Base-by-base conservation (phyloP, 2,888 invertebrate species). In the Ariolimax columbianus region DNA sequence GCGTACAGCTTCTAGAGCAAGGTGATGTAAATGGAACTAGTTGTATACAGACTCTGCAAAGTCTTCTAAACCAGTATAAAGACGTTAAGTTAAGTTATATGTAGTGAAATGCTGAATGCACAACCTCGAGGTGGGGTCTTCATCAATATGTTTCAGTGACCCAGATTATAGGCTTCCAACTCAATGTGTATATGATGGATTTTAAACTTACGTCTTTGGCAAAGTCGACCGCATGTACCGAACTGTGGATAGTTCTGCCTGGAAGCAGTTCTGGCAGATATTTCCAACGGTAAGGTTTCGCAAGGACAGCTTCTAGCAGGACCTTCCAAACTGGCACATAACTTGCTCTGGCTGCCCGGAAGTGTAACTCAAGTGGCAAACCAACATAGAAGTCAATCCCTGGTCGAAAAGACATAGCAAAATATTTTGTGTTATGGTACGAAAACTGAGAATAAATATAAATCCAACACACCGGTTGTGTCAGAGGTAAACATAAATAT, bases 351-450 rank as follows among this genome's bases (percentile, higher is more conserved):
- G 90, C 91, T 9, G 89, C 86, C 26, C 93, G 89, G 84, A 91
- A 87, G 47, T 90, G 89, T 86, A 91, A 89, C 6, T 86, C 86
- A 9, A 88, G 84, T n/a, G 91, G 91, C 38, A 93, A 87, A 9
- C 93, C 92, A 47, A 93, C 91, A 84, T 89, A 89, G 75, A 92
- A 89, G 72, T 93, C 93, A 26, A 93, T 88, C 59, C 88, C 93
- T 93, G 88, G 26, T 40, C 26, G 7, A 26, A 23, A 40, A 40
- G 40, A 40, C 40, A 38, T 9, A n/a, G n/a, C 0, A 9, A 38
- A 38, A 55, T 63, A 63, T n/a, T n/a, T 63, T 63, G 6, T 7
- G 1, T 63, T 23, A 63, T n/a, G 23, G 11, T n/a, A 63, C 11
- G n/a, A 3, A 63, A n/a, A n/a, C 59, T n/a, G n/a, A n/a, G n/a